Evolutionary conservation across 1,140 invertebrate genomes (phyloP).

Genomic region (Brachystomella parvula): DNA sequence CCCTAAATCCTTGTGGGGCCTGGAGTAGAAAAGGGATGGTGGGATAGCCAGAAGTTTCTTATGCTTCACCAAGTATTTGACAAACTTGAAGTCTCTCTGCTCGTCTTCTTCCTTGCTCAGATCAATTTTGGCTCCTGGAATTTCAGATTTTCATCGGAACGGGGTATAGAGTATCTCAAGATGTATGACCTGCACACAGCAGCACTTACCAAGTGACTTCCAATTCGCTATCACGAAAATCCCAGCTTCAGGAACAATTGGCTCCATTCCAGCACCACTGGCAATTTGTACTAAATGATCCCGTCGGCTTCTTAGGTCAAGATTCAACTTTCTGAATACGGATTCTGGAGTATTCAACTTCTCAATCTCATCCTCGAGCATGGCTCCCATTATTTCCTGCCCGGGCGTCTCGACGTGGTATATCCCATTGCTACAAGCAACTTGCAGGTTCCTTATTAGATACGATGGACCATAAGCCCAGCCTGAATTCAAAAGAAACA

Average conservation of each 20-base stretch:
- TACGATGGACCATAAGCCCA: constrained; percentile 84
- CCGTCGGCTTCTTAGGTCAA: constrained; percentile 71
- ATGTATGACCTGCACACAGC: background rate
- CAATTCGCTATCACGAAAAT: constrained; percentile 96
- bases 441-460: constrained; percentile 68
- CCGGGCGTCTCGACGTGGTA: constrained; percentile 81
- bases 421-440: constrained; percentile 86
- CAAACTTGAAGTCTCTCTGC: constrained; percentile 81
- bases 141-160: no score
- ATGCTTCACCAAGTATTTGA: constrained; percentile 89
- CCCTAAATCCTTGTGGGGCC: constrained; percentile 67
- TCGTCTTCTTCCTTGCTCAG: constrained; percentile 51
- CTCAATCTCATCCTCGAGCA: constrained; percentile 76
- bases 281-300: constrained; percentile 74
- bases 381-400: constrained; percentile 82
- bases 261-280: constrained; percentile 71
- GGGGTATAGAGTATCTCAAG: background rate
- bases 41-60: constrained; percentile 88
- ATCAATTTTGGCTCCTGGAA: background rate
- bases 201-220: constrained; percentile 53
- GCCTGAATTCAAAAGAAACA: constrained; percentile 46
- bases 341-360: constrained; percentile 65
- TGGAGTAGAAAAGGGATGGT: constrained; percentile 83
- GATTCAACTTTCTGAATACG: constrained; percentile 71
- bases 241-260: constrained; percentile 91